These are phyloP conservation scores for Oxystoma pomonae DNA, from an alignment of 2,888 invertebrate genomes.

Conservation along the genomic window DNA sequence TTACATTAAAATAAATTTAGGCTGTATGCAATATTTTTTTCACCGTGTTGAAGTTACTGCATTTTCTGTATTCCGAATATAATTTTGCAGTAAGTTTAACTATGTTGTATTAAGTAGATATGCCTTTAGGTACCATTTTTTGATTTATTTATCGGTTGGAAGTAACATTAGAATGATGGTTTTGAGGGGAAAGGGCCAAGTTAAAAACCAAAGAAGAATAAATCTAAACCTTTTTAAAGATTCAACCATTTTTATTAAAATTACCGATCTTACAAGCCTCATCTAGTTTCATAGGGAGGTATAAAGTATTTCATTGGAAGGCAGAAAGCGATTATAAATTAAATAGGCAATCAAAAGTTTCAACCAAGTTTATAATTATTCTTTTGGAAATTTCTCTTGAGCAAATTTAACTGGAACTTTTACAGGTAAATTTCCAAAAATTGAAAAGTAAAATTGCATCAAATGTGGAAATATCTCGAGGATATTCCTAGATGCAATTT, in stretches of 20 bases:
- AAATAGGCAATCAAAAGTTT: background rate
- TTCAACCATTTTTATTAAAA: background rate
- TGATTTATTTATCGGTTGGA: slow-evolving; percentile 1
- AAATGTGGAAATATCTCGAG: too few relatives aligned
- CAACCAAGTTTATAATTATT: background rate
- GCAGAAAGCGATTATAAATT: too few relatives aligned
- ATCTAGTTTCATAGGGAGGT: too few relatives aligned
- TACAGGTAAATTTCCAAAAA: too few relatives aligned
- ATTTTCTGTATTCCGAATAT: slow-evolving; percentile 3
- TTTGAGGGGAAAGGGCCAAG: background rate
- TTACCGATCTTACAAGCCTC: background rate
- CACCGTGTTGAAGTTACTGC: background rate
- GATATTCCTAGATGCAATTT: too few relatives aligned
- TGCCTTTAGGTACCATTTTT: background rate
- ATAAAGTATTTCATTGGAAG: too few relatives aligned
- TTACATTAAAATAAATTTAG: background rate
- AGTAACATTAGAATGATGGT: slow-evolving; percentile 8
- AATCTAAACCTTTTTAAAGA: background rate
- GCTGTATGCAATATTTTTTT: background rate
- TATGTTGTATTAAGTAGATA: background rate
- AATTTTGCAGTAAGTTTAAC: background rate
- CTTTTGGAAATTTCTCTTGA: too few relatives aligned
- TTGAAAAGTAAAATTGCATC: too few relatives aligned
- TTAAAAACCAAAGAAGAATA: background rate
- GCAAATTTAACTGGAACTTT: too few relatives aligned